Conservation (phyloP, 1,140 invertebrate genomes). For the Drosophila obscura region DNA sequence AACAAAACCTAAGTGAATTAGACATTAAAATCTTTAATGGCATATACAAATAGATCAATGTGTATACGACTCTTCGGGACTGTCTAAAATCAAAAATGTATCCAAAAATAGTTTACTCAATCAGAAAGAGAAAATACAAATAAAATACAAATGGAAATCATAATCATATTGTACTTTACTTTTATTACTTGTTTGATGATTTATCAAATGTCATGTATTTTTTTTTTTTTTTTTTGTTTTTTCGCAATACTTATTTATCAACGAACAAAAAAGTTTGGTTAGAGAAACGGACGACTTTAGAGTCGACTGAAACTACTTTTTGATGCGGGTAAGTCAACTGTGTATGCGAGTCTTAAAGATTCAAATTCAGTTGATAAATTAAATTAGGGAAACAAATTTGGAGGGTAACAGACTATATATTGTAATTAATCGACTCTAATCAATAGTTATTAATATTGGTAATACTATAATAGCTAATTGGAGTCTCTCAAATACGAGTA, state of each 20-base stretch:
- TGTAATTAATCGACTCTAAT: slow-evolving; percentile 50
- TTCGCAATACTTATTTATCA: slow-evolving; percentile 48
- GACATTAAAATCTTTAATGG: slow-evolving; percentile 50
- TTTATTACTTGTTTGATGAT: slow-evolving; percentile 58
- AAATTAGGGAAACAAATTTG: slow-evolving; percentile 58
- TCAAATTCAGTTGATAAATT: slow-evolving; percentile 54
- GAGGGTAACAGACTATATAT: slow-evolving; percentile 80
- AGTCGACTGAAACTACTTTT: slow-evolving; percentile 63
- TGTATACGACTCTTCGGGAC: slow-evolving; percentile 26
- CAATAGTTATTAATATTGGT: slow-evolving; percentile 19
- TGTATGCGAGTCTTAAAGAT: slow-evolving; percentile 65
- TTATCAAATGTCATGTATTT: slow-evolving; percentile 51
- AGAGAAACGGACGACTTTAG: slow-evolving; percentile 46
- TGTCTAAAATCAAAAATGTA: slow-evolving; percentile 7
- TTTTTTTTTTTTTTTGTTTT: slow-evolving; percentile 31
- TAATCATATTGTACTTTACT: slow-evolving; percentile 54
- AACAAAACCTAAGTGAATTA: slow-evolving; percentile 46
- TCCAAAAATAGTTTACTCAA: slow-evolving; percentile 12
- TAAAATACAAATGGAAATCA: slow-evolving; percentile 33
- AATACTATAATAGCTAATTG: slow-evolving; percentile 25
- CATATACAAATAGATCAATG: slow-evolving; percentile 47
- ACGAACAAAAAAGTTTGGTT: slow-evolving; percentile 47
- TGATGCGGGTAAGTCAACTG: slow-evolving; percentile 64
- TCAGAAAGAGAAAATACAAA: slow-evolving; percentile 13
- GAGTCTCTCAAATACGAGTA: slow-evolving; percentile 16